Evolutionary conservation across 2,888 invertebrate genomes (phyloP).

Genomic region (Ophonus ardosiacus): DNA sequence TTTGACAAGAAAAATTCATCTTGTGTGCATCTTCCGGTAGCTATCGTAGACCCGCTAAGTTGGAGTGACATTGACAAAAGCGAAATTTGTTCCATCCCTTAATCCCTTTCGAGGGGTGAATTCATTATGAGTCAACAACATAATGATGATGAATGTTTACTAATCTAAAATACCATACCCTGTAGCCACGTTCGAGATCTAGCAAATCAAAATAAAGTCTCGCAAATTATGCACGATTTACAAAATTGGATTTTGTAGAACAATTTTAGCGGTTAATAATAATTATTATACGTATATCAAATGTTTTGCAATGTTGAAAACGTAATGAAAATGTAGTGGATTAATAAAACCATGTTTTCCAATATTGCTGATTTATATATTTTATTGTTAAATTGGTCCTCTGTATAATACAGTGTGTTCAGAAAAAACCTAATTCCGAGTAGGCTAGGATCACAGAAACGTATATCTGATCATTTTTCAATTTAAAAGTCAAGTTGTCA

Average conservation of each 20-base stretch:
- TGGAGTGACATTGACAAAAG: conserved; percentile 15
- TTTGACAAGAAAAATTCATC: background rate
- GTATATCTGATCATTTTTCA: too few species aligned
- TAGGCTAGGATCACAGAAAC: too few species aligned
- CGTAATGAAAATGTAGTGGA: background rate
- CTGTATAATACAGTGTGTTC: too few species aligned
- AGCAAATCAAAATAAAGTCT: background rate
- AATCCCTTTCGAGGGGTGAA: conserved; percentile 35
- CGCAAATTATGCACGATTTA: background rate
- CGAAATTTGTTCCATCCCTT: conserved; percentile 23
- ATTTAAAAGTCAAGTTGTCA: too few species aligned
- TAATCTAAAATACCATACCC: conserved; percentile 19
- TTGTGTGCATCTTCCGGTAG: background rate
- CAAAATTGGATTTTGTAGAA: background rate
- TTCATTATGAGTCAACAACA: conserved; percentile 41
- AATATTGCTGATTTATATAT: too few species aligned
- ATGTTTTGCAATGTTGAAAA: too few species aligned
- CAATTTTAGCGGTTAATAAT: background rate
- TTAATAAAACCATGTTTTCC: background rate
- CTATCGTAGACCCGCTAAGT: conserved; percentile 4
- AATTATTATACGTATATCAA: too few species aligned
- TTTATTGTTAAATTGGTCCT: too few species aligned
- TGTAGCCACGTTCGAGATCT: background rate
- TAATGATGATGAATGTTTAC: conserved; percentile 39
- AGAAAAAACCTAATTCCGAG: too few species aligned